Evolutionary conservation across 2,113 vertebrate species (phyloP).

Genomic region (Penelope pileata): DNA sequence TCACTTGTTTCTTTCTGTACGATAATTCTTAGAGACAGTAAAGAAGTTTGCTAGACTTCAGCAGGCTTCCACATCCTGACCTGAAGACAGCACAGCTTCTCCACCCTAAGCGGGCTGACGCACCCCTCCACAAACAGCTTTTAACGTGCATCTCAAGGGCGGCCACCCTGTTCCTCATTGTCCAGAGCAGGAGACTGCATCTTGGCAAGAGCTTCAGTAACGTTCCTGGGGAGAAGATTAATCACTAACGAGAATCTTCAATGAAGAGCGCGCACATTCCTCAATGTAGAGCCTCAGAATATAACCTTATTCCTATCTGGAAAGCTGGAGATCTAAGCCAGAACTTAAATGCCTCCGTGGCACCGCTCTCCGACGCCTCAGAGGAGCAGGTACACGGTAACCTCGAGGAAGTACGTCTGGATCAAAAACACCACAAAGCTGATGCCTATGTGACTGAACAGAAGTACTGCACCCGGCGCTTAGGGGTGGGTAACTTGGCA

Average conservation of each 20-base stretch:
- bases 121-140: background rate
- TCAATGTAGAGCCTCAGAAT: background rate
- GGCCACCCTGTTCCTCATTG: background rate
- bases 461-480: background rate
- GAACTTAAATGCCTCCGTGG: background rate
- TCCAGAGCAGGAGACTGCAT: background rate
- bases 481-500: background rate
- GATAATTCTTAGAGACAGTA: background rate
- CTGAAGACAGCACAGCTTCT: background rate
- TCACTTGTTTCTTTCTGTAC: background rate
- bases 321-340: background rate
- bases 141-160: background rate
- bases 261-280: background rate
- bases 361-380: background rate
- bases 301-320: background rate
- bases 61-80: background rate
- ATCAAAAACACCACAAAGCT: background rate
- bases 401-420: background rate
- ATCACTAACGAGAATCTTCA: constrained; percentile 1
- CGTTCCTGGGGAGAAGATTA: background rate
- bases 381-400: background rate
- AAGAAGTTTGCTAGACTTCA: background rate
- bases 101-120: background rate
- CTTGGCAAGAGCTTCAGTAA: background rate
- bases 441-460: background rate